Evolutionary conservation across 2,888 invertebrate species (phyloP).

Genomic region (Agonopterix arenella): DNA sequence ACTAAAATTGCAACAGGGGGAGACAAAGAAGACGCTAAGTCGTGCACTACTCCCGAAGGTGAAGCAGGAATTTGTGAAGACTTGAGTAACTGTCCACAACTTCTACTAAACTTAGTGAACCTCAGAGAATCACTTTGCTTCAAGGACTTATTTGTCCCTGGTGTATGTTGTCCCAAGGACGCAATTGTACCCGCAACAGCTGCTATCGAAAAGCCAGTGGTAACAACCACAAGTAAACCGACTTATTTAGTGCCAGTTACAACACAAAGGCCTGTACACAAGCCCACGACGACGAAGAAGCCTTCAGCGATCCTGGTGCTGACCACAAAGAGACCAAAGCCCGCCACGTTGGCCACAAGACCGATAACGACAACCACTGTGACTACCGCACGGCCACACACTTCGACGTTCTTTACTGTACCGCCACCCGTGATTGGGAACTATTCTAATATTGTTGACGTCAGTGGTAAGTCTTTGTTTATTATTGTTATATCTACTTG

Average conservation of each 20-base stretch:
- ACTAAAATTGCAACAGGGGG: slow-evolving; percentile 63
- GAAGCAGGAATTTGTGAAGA: slow-evolving; percentile 90
- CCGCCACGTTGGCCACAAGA: slow-evolving; percentile 32
- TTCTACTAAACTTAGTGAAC: slow-evolving; percentile 87
- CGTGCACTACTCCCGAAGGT: slow-evolving; percentile 89
- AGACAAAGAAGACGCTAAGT: slow-evolving; percentile 73
- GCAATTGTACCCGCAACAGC: slow-evolving; percentile 44
- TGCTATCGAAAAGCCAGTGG: slow-evolving; percentile 44
- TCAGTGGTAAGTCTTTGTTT: slow-evolving; percentile 58
- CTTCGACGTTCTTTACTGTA: slow-evolving; percentile 70
- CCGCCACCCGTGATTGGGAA: slow-evolving; percentile 49
- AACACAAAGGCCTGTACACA: slow-evolving; percentile 51
- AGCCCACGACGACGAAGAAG: slow-evolving; percentile 35
- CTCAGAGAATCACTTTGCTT: slow-evolving; percentile 92
- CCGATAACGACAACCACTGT: slow-evolving; percentile 32
- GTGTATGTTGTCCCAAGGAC: slow-evolving; percentile 90
- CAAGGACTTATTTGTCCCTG: slow-evolving; percentile 93
- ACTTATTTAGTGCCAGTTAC: slow-evolving; percentile 63
- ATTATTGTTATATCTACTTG: neutral
- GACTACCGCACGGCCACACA: slow-evolving; percentile 43
- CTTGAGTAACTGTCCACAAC: slow-evolving; percentile 90
- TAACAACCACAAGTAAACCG: slow-evolving; percentile 55
- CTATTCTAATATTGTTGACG: slow-evolving; percentile 73
- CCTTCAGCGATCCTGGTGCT: slow-evolving; percentile 23
- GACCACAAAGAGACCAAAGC: slow-evolving; percentile 23